Evolutionary conservation across 2,113 vertebrate genomes (phyloP), one percentile per base, ranked within the genome.

Genomic region (Pyrgilauda ruficollis): DNA sequence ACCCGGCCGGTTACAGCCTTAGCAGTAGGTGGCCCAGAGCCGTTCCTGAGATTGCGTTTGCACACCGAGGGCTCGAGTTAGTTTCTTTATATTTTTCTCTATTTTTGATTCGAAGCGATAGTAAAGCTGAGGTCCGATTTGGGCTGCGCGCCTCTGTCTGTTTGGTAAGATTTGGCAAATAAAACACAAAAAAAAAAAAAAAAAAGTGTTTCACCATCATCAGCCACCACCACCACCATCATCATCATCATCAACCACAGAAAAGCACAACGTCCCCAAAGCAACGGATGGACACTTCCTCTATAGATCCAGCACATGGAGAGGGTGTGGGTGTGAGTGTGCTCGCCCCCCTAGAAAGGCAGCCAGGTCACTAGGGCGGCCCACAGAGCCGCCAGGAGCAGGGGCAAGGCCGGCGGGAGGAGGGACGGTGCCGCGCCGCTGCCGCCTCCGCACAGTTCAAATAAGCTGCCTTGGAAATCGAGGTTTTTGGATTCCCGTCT

Each of bases 381-480:
- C 90, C 98, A 98, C 95, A 99, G 97, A 67, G 98, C 95, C 94
- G 90, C 98, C 77, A 99, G 98, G 56, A 99, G 97, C 97, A 98
- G 69, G n/a, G 97, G 94, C 81, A 98, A 90, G 89, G 98, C 94
- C 26, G 98, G 98, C 56, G 95, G 89, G 80, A 97, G 95, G 16
- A 97, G 83, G 47, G 97, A 92, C 52, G 96, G 94, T 21, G 98
- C 97, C 64, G 99, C 98, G 55, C 97, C 98, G 94, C 98, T 99
- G 94, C 98, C 97, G 58, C 98, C 97, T 86, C 98, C 98, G 95
- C 99, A 99, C 94, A 99, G 99, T 98, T 99, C 99, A 97, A 99
- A 99, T 98, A 99, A 98, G 98, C 99, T 99, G 98, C 99, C 99
- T 94, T 98, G 98, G 97, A 99, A 99, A 96, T 99, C 98, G 98